A percentile compares a stretch with the other conserved stretches of the same genome.
These are phyloP conservation scores for Microchrysa polita DNA, from an alignment of 2,888 invertebrate genomes.

Conservation along the genomic window DNA sequence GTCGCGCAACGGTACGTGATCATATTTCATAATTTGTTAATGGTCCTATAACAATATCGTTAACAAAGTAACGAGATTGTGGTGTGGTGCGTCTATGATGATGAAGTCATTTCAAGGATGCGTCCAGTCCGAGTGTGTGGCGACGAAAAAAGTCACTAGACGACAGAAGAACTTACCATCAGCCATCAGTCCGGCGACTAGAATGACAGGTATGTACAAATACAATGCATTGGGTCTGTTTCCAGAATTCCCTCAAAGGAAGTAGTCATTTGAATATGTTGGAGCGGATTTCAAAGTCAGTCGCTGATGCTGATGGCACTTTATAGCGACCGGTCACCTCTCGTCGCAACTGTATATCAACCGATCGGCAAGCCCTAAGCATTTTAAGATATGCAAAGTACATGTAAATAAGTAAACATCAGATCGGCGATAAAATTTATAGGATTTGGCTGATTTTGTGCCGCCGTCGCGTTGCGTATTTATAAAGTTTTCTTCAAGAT, in stretches of 20 bases:
- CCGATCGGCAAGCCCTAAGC: slow-evolving; percentile 26
- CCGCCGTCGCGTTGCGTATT: slow-evolving; percentile 4
- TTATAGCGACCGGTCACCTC: slow-evolving; percentile 6
- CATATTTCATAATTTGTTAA: slow-evolving; percentile 27
- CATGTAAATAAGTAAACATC: slow-evolving; percentile 49
- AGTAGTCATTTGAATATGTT: slow-evolving; percentile 26
- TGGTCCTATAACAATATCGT: slow-evolving; percentile 15
- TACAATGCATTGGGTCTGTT: not conserved
- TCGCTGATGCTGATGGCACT: slow-evolving; percentile 4
- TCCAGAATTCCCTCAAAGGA: slow-evolving; percentile 20
- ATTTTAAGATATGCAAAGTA: slow-evolving; percentile 48
- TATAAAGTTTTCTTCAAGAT: slow-evolving; percentile 21
- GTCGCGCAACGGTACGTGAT: slow-evolving; percentile 26
- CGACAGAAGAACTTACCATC: slow-evolving; percentile 31
- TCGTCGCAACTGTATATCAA: slow-evolving; percentile 8
- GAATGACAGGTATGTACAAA: slow-evolving; percentile 11
- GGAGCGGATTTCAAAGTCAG: not conserved
- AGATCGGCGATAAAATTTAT: slow-evolving; percentile 50
- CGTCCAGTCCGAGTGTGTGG: not conserved
- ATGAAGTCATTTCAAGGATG: slow-evolving; percentile 8
- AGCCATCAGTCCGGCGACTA: slow-evolving; percentile 13
- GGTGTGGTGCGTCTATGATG: slow-evolving; percentile 1
- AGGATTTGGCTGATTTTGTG: slow-evolving; percentile 48
- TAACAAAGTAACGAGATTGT: slow-evolving; percentile 4
- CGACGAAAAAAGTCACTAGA: slow-evolving; percentile 16